phyloP scores from a whole-genome alignment of 2,888 invertebrate genomes.

The Lithophane socia region DNA sequence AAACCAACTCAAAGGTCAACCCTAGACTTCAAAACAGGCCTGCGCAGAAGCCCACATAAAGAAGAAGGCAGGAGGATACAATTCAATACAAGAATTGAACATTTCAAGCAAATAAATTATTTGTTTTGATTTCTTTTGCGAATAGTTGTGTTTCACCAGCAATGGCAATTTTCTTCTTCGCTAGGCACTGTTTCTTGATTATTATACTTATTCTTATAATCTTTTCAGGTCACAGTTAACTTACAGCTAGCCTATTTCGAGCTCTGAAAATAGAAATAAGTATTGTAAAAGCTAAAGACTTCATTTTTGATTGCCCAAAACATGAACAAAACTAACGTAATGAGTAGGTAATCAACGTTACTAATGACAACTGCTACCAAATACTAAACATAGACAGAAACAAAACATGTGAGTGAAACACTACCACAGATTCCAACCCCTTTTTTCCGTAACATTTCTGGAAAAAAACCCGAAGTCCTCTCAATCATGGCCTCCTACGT shows the following conservation, averaged over 20 bases:
- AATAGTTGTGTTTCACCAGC: no score
- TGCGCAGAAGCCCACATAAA: neutral
- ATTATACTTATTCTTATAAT: neutral
- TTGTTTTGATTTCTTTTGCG: neutral
- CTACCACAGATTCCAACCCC: slow-evolving; percentile 5
- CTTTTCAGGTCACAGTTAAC: neutral
- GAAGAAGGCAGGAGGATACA: neutral
- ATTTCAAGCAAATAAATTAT: neutral
- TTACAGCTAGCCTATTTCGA: neutral
- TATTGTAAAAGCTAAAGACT: neutral
- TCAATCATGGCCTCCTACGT: slow-evolving; percentile 57
- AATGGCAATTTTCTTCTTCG: neutral
- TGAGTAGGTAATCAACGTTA: neutral
- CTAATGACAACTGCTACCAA: neutral
- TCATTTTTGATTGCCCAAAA: neutral
- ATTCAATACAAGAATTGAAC: neutral
- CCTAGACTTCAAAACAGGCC: neutral
- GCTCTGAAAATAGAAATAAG: slow-evolving; percentile 11
- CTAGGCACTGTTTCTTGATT: neutral
- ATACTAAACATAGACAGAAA: neutral
- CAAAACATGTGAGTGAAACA: neutral
- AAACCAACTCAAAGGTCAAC: neutral
- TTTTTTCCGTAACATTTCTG: slow-evolving; percentile 22
- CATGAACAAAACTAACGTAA: neutral
- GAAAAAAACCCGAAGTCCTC: slow-evolving; percentile 36